Percentiles rank a stretch among this genome's conserved stretches.
Conservation (phyloP, 2,797 vertebrate species). For the Chanos chanos region DNA sequence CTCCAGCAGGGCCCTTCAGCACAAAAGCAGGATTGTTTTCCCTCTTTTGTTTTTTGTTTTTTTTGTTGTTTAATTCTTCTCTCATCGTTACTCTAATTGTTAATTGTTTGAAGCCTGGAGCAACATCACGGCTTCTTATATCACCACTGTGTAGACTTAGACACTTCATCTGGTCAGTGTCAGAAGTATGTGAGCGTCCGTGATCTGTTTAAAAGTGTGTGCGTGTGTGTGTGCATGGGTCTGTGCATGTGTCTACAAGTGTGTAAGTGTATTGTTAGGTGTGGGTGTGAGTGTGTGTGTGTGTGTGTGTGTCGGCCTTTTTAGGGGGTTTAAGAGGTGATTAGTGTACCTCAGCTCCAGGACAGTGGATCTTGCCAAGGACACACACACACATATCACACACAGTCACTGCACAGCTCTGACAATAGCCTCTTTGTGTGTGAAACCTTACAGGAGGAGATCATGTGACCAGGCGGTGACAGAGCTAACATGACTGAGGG, state of each 20-base stretch:
- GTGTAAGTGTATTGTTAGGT: conserved; percentile 40
- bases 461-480: background rate
- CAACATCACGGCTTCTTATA: conserved; percentile 6
- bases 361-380: conserved; percentile 50
- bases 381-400: conserved; percentile 34
- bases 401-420: background rate
- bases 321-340: conserved; percentile 44
- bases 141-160: too few species aligned
- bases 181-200: background rate
- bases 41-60: too few species aligned
- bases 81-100: conserved; percentile 56
- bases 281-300: conserved; percentile 1
- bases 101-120: conserved; percentile 54
- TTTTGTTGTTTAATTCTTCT: conserved; percentile 23
- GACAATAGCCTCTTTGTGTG: conserved; percentile 31
- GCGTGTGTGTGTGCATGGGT: background rate
- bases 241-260: conserved; percentile 1
- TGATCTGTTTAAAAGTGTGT: too few species aligned
- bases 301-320: conserved; percentile 38
- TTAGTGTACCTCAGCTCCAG: conserved; percentile 47
- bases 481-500: too few species aligned
- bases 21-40: conserved; percentile 67
- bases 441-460: conserved; percentile 4
- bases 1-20: conserved; percentile 39
- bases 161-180: background rate